Evolutionary conservation across 2,888 invertebrate genomes (phyloP).

Genomic region (Cheilosia vulpina): DNA sequence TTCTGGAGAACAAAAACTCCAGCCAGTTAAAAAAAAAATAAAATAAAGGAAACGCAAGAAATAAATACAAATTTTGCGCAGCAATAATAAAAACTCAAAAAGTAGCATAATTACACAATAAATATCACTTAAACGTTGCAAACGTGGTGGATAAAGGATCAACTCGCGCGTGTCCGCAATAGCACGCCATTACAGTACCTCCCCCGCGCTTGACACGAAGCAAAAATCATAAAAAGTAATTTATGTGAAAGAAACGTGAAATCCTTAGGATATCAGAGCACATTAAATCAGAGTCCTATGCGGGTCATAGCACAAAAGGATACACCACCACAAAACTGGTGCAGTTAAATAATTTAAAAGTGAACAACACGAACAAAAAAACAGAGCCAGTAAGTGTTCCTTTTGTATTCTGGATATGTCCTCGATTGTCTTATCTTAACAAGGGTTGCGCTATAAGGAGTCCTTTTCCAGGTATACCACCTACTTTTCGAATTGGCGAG

Average conservation of each 20-base stretch:
- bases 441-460: slow-evolving; percentile 51
- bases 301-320: slow-evolving; percentile 42
- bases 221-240: slow-evolving; percentile 71
- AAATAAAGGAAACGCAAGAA: slow-evolving; percentile 30
- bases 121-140: slow-evolving; percentile 68
- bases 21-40: slow-evolving; percentile 14
- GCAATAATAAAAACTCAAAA: slow-evolving; percentile 51
- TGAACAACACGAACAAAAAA: slow-evolving; percentile 53
- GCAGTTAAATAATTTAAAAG: slow-evolving; percentile 70
- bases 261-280: slow-evolving; percentile 57
- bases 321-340: slow-evolving; percentile 38
- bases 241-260: slow-evolving; percentile 71
- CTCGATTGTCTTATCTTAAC: slow-evolving; percentile 49
- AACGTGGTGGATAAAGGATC: slow-evolving; percentile 58
- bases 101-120: slow-evolving; percentile 70
- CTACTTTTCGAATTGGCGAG: neutral
- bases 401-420: slow-evolving; percentile 19
- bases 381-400: slow-evolving; percentile 37
- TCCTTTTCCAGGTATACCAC: slow-evolving; percentile 41
- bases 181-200: slow-evolving; percentile 40
- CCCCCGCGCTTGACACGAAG: slow-evolving; percentile 52
- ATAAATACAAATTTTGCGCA: slow-evolving; percentile 63
- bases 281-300: slow-evolving; percentile 39
- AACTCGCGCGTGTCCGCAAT: slow-evolving; percentile 70
- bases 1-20: slow-evolving; percentile 14